A percentile compares a stretch with the other conserved stretches of the same genome.
phyloP scores from a whole-genome alignment of 2,113 vertebrate genomes.

The Cyanoliseus patagonus region DNA sequence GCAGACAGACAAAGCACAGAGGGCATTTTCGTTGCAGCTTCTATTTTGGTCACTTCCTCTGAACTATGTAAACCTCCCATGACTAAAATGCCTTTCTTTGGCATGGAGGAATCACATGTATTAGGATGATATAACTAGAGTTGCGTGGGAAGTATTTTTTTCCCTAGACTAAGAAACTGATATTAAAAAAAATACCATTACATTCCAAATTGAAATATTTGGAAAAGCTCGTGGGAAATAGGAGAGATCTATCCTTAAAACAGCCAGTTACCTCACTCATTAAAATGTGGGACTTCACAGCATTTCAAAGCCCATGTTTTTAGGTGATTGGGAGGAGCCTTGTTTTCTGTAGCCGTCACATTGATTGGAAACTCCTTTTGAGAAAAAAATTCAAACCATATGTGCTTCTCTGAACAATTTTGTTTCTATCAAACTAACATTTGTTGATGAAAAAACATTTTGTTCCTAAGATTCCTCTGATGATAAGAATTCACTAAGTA shows the following conservation, averaged over 20 bases:
- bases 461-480: background rate
- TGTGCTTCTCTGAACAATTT: background rate
- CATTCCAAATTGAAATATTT: background rate
- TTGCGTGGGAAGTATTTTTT: slow-evolving; percentile 22
- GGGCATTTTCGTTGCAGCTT: background rate
- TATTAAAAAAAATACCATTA: background rate
- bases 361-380: background rate
- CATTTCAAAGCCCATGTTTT: background rate
- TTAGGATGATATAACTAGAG: slow-evolving; percentile 1
- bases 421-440: background rate
- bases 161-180: background rate
- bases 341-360: background rate
- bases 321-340: background rate
- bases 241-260: background rate
- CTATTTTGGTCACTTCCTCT: slow-evolving; percentile 48
- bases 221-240: background rate
- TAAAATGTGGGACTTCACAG: background rate
- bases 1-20: background rate
- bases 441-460: slow-evolving; percentile 10
- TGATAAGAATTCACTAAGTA: background rate
- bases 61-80: background rate
- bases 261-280: background rate
- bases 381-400: background rate
- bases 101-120: rapidly evolving
- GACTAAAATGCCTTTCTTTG: background rate